Conservation (phyloP, 2,113 vertebrate genomes). For the Tapirus terrestris region DNA sequence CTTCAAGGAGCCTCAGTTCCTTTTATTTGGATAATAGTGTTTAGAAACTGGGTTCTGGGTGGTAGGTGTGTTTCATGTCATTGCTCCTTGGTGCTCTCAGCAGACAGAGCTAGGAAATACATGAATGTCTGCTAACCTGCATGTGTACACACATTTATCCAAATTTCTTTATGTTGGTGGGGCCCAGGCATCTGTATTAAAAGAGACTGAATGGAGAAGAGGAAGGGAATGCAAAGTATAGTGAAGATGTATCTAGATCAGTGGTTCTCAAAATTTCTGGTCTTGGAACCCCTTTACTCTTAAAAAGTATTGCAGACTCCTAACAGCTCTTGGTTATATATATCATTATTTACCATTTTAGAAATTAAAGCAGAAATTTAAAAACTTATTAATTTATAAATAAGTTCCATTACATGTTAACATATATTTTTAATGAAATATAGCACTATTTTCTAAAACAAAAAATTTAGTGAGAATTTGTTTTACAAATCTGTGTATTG, state of each 20-base stretch:
- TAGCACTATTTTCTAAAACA: neutral
- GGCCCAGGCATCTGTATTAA: neutral
- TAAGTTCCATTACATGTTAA: neutral
- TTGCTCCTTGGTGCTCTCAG: neutral
- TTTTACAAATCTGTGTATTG: slow-evolving; percentile 17
- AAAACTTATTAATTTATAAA: slow-evolving; percentile 25
- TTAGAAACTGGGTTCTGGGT: neutral
- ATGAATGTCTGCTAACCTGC: neutral
- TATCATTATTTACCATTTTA: neutral
- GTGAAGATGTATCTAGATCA: neutral
- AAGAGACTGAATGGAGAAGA: neutral
- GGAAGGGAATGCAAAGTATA: neutral
- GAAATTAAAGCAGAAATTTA: neutral
- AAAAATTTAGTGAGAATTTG: neutral
- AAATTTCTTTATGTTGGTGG: neutral
- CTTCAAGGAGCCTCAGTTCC: neutral
- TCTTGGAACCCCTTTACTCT: neutral
- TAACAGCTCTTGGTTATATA: slow-evolving; percentile 1
- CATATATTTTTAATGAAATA: slow-evolving; percentile 12
- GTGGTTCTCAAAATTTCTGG: neutral
- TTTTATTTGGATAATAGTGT: neutral
- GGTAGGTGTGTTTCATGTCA: neutral
- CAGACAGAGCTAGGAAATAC: neutral
- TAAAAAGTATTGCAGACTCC: neutral
- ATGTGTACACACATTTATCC: neutral